Percentiles rank a stretch among this genome's conserved stretches.
Evolutionary conservation across 92 coral and sea anemone species (phyloP).

Genomic region (Chrysogorgia sp.): DNA sequence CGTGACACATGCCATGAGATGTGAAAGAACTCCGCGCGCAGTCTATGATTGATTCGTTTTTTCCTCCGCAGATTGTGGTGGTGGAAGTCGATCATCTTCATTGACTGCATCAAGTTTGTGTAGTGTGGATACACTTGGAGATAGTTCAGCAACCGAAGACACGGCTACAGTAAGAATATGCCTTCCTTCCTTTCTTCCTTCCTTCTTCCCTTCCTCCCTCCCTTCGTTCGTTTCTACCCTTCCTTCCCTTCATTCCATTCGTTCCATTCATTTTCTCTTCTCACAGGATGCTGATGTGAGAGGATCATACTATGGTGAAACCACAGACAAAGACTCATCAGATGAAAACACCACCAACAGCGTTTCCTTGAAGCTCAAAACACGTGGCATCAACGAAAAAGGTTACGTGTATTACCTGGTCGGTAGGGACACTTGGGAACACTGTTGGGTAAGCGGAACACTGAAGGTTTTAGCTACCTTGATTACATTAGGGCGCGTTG

Average conservation of each 20-base stretch:
- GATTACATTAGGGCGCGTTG: neutral
- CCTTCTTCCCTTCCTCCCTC: neutral
- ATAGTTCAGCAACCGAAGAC: conserved; percentile 39
- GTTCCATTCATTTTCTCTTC: neutral
- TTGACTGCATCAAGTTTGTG: conserved; percentile 16
- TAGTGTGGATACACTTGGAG: conserved; percentile 2
- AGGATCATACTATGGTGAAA: neutral
- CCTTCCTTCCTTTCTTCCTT: neutral
- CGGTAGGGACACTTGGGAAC: conserved; percentile 74
- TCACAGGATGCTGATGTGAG: neutral
- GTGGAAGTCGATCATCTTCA: conserved; percentile 35
- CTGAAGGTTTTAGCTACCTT: neutral
- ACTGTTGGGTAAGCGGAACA: conserved; percentile 76
- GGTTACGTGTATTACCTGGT: conserved; percentile 78
- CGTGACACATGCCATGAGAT: no score
- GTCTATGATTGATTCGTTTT: neutral
- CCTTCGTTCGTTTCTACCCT: neutral
- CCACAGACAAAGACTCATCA: conserved; percentile 40
- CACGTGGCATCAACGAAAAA: conserved; percentile 32
- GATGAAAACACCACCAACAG: conserved; percentile 30
- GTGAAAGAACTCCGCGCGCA: neutral
- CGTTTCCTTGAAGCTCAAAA: conserved; percentile 3
- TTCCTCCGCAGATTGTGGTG: neutral
- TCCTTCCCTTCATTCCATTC: neutral
- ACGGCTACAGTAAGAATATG: conserved; percentile 14